A percentile compares a stretch with the other conserved stretches of the same genome.
Evolutionary conservation across 2,888 invertebrate genomes (phyloP).

Genomic region (Bhutanitis thaidina): DNA sequence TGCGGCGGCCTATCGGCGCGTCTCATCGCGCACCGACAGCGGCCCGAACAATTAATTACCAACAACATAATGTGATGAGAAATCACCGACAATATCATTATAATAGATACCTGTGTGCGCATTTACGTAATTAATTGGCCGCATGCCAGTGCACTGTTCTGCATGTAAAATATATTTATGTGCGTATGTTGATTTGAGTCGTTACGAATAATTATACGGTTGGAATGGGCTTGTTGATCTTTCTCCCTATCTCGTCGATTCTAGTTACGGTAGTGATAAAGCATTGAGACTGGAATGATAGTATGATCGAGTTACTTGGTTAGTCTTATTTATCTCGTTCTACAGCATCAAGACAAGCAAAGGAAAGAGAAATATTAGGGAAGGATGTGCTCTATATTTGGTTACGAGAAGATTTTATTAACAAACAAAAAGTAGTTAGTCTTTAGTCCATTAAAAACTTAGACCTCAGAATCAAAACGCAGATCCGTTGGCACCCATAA

Average conservation of each 20-base stretch:
- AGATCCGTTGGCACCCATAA: too few relatives aligned
- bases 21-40: conserved; percentile 55
- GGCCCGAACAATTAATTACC: conserved; percentile 46
- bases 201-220: conserved; percentile 3
- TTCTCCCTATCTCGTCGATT: not conserved
- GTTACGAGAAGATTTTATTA: too few relatives aligned
- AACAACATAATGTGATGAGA: conserved; percentile 51
- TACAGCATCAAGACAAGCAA: too few relatives aligned
- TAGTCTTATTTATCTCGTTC: too few relatives aligned
- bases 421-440: too few relatives aligned
- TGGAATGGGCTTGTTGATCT: not conserved
- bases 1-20: conserved; percentile 58
- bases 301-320: not conserved
- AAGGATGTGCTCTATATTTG: too few relatives aligned
- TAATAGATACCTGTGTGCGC: conserved; percentile 31
- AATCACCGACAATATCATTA: conserved; percentile 51
- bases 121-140: conserved; percentile 29
- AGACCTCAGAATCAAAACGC: too few relatives aligned
- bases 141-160: not conserved
- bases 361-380: too few relatives aligned
- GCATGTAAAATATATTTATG: conserved; percentile 2
- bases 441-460: too few relatives aligned
- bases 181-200: not conserved
- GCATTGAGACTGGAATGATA: not conserved
- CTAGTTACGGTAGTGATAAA: not conserved